These are phyloP conservation scores for Dipodomys merriami DNA, from an alignment of 2,113 vertebrate genomes.

Conservation along the genomic window DNA sequence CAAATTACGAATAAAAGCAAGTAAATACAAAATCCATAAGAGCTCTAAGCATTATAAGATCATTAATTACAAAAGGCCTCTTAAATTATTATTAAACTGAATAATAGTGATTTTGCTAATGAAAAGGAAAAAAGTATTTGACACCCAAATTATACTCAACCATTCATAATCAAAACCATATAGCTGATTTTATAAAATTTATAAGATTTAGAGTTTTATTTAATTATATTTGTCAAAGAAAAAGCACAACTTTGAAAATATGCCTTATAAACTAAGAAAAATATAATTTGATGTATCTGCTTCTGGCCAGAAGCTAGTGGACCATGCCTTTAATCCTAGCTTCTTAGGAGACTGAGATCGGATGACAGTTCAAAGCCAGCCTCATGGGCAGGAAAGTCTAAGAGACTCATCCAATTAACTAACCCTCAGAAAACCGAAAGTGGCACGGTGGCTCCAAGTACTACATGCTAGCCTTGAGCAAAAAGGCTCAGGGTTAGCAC, in stretches of 20 bases:
- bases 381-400: no score
- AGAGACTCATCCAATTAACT: no score
- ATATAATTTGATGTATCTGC: background rate
- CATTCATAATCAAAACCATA: conserved; percentile 53
- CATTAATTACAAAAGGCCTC: conserved; percentile 11
- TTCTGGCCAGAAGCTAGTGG: no score
- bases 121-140: conserved; percentile 41
- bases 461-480: no score
- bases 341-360: no score
- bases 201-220: background rate
- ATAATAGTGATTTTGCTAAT: conserved; percentile 3
- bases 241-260: conserved; percentile 31
- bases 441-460: no score
- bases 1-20: background rate
- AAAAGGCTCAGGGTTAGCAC: no score
- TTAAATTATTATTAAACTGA: conserved; percentile 53
- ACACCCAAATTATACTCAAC: conserved; percentile 16
- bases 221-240: conserved; percentile 30
- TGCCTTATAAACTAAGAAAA: conserved; percentile 16
- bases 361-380: no score
- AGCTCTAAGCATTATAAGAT: background rate
- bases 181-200: background rate
- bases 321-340: no score
- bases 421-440: no score
- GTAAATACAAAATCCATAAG: background rate